A percentile compares a stretch with the other conserved stretches of the same genome.
These are phyloP conservation scores for Agrotis exclamationis DNA, from an alignment of 2,888 invertebrate genomes.

Conservation along the genomic window DNA sequence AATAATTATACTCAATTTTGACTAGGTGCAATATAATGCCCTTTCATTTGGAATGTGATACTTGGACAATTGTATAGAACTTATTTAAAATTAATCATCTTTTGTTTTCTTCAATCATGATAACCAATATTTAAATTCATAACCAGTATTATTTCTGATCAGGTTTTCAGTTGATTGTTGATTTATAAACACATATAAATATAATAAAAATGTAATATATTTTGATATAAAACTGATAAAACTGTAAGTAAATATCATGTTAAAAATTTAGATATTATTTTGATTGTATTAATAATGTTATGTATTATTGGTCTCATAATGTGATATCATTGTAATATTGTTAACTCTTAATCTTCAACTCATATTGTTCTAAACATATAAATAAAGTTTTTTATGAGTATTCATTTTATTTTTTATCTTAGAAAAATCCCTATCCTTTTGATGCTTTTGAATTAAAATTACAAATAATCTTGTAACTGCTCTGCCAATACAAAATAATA, in stretches of 20 bases:
- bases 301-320: slow-evolving; percentile 85
- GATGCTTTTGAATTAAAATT: background rate
- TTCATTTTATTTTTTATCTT: slow-evolving; percentile 6
- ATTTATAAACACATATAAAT: slow-evolving; percentile 26
- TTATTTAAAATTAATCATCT: slow-evolving; percentile 12
- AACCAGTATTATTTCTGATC: slow-evolving; percentile 61
- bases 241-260: slow-evolving; percentile 39
- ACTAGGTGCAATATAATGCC: slow-evolving; percentile 14
- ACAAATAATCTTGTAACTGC: background rate
- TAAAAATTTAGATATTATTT: slow-evolving; percentile 45
- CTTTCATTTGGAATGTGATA: slow-evolving; percentile 27
- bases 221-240: slow-evolving; percentile 47
- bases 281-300: slow-evolving; percentile 65
- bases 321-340: slow-evolving; percentile 78
- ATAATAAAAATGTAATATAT: slow-evolving; percentile 42
- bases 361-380: slow-evolving; percentile 44
- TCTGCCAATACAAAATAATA: slow-evolving; percentile 33
- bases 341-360: slow-evolving; percentile 58
- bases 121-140: slow-evolving; percentile 27
- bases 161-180: slow-evolving; percentile 24
- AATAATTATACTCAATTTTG: slow-evolving; percentile 13
- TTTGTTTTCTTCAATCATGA: slow-evolving; percentile 21
- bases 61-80: slow-evolving; percentile 4
- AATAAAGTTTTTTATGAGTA: slow-evolving; percentile 48
- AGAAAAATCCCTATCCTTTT: background rate